These are phyloP conservation scores for Lasioglossum figueresi DNA, from an alignment of 2,888 invertebrate genomes.

Conservation along the genomic window DNA sequence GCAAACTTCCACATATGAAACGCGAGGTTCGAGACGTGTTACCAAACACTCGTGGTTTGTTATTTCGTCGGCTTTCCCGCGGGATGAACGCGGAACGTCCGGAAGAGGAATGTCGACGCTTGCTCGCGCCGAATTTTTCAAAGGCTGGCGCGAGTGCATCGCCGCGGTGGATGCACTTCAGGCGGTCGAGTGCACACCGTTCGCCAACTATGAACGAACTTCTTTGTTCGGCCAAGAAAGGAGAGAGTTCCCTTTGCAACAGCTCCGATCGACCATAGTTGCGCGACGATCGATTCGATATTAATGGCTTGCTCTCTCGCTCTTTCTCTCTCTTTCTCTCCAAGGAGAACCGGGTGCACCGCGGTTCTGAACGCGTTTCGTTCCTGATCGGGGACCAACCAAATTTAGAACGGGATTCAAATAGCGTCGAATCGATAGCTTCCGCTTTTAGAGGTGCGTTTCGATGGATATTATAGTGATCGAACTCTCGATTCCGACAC, in stretches of 20 bases:
- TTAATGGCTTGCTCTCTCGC: conserved; percentile 13
- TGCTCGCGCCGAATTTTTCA: not conserved
- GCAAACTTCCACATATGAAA: not conserved
- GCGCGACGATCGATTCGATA: conserved; percentile 50
- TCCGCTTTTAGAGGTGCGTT: not conserved
- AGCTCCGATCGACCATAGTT: conserved; percentile 42
- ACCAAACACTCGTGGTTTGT: not conserved
- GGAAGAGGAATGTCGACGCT: conserved; percentile 8
- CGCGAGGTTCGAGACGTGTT: not conserved
- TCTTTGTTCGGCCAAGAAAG: conserved; percentile 46
- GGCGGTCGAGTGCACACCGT: conserved; percentile 7
- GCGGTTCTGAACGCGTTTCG: not conserved
- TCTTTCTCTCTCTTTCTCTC: not conserved
- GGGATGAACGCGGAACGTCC: not conserved
- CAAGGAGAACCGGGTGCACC: not conserved
- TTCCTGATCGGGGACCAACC: not conserved
- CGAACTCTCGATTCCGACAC: not conserved
- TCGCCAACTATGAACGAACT: conserved; percentile 45
- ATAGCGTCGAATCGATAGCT: not conserved
- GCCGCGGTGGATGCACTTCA: not conserved
- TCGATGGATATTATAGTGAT: not conserved
- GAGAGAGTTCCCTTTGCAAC: conserved; percentile 25
- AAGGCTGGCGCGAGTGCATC: not conserved
- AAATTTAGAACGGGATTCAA: conserved; percentile 15
- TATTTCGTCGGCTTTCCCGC: not conserved